Percentiles rank a stretch among this genome's conserved stretches.
Conservation (phyloP, 2,113 vertebrate genomes). For the Phylloscopus whistleri region DNA sequence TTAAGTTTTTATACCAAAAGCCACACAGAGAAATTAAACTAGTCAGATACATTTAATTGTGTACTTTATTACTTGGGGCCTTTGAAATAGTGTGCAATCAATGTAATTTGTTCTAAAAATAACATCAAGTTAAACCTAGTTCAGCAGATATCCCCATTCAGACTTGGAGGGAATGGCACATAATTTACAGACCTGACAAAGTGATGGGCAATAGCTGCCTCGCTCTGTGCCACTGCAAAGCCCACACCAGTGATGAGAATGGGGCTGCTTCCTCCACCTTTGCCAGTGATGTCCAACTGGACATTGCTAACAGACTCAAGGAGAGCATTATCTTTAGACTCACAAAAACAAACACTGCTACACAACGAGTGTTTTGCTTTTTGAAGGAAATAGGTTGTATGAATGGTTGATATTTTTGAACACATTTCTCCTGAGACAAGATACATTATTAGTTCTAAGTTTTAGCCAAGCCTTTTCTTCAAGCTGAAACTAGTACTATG, state of each 20-base stretch:
- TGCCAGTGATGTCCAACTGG: not conserved
- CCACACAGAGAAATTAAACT: not conserved
- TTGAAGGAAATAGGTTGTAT: not conserved
- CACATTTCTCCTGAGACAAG: not conserved
- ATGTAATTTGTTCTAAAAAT: constrained; percentile 43
- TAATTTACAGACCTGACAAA: not conserved
- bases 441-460: not conserved
- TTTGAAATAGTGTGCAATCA: constrained; percentile 27
- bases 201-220: not conserved
- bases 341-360: not conserved
- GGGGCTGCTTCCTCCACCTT: not conserved
- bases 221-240: not conserved
- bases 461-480: not conserved
- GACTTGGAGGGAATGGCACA: not conserved
- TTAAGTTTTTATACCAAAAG: not conserved
- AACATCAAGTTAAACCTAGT: constrained; percentile 21
- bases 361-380: not conserved
- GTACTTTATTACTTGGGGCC: constrained; percentile 10
- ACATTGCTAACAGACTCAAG: not conserved
- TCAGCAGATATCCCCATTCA: not conserved
- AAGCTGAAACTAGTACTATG: not conserved
- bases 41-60: constrained; percentile 13
- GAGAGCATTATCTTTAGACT: not conserved
- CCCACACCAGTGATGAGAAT: not conserved
- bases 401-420: not conserved